Evolutionary conservation across 2,888 invertebrate genomes (phyloP), one percentile per base, ranked within the genome.

Genomic region (Diarsia brunnea): DNA sequence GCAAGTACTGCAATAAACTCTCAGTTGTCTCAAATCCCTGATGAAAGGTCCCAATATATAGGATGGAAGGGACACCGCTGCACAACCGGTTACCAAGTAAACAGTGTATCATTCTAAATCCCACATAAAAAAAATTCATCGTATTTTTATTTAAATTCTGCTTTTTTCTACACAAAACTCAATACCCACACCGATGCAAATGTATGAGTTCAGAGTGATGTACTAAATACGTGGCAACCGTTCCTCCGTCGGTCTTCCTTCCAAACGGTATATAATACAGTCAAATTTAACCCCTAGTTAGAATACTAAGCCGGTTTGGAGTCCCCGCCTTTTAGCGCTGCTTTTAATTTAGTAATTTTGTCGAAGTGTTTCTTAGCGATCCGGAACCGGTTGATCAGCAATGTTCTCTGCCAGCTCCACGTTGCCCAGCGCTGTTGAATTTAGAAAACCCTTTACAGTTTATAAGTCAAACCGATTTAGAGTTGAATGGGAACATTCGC

Each of bases 341-440:
- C 87, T 80, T 85, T 92, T 47, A 93, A 79, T 76, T 84, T 91
- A 75, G 89, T 92, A 31, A 94, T 84, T 81, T 84, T 93, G 24
- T 93, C 92, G 72, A 92, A 86, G 51, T 92, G 93, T 78, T 90
- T 94, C 90, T 90, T 92, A 43, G 92, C 92, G 75, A 94, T 92
- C 63, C 93, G 91, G 73, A 92, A 89, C 7, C 90, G 89, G 80
- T 94, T 93, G 58, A 93, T 61, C 53, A 93, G 84, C 87, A 93
- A 63, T 2, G 92, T 93, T 58, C 91, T 90, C 72, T 91, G 89
- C 96, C 95, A 95, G 81, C 95, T 95, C 95, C 95, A 95, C 0
- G 87, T 66, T 0, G 93, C 86, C 92, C 94, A 94, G 38, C 90
- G 92, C 96, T 96, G 93, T 87, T 63, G 85, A 87, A 86, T 72